Percentiles rank a stretch among this genome's conserved stretches.
Evolutionary conservation across 2,797 vertebrate genomes (phyloP).

Genomic region (Petrocephalus schoutedeni): DNA sequence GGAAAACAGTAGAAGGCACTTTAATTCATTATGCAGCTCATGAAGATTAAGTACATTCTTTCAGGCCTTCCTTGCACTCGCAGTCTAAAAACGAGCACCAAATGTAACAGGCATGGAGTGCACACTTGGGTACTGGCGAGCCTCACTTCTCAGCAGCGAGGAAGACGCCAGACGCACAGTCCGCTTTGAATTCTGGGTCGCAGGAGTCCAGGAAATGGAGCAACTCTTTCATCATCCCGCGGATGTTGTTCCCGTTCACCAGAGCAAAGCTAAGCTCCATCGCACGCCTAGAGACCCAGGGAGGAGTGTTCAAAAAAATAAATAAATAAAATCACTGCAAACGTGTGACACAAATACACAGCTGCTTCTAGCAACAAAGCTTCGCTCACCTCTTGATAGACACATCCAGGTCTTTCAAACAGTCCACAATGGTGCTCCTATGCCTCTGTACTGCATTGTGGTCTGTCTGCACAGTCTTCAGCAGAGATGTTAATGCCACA

Average conservation of each 20-base stretch:
- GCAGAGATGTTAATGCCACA: constrained; percentile 93
- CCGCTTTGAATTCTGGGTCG: constrained; percentile 98
- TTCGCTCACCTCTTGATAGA: constrained; percentile 89
- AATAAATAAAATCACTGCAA: constrained; percentile 6
- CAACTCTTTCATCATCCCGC: constrained; percentile 99
- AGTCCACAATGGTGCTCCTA: constrained; percentile 97
- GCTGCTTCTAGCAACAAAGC: neutral
- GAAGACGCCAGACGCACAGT: constrained; percentile 97
- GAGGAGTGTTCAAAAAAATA: constrained; percentile 21
- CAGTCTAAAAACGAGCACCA: neutral
- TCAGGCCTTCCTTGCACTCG: neutral
- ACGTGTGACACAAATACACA: neutral
- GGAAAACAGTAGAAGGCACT: neutral
- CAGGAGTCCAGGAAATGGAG: constrained; percentile 98
- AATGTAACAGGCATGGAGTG: neutral
- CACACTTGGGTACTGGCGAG: constrained; percentile 6
- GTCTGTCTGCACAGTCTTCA: constrained; percentile 98
- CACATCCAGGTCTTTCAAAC: constrained; percentile 96
- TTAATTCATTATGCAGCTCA: neutral
- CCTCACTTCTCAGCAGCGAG: constrained; percentile 97
- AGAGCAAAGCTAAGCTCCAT: constrained; percentile 99
- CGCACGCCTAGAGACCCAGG: constrained; percentile 71
- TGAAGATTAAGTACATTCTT: neutral
- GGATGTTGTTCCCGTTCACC: constrained; percentile 97
- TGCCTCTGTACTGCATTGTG: constrained; percentile 98